Conservation (phyloP, 2,797 vertebrate species). For the Mormyrus proboscirostris region DNA sequence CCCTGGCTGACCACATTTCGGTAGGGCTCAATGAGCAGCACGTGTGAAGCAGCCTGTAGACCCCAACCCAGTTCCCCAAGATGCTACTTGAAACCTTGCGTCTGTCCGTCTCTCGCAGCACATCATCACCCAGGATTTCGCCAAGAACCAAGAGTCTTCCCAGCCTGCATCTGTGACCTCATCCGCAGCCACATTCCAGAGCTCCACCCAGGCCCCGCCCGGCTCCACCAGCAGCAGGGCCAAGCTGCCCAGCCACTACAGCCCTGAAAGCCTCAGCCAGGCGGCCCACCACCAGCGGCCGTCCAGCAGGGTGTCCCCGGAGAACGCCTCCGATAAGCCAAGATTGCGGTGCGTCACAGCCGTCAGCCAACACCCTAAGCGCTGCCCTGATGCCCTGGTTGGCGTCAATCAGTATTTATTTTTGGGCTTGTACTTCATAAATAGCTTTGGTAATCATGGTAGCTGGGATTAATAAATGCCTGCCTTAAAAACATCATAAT, state of each 20-base stretch:
- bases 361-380: not conserved
- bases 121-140: constrained; percentile 98
- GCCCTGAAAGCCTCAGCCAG: constrained; percentile 76
- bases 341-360: constrained; percentile 70
- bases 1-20: constrained; percentile 95
- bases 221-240: constrained; percentile 62
- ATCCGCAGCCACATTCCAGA: constrained; percentile 84
- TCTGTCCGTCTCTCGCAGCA: constrained; percentile 62
- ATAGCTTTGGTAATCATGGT: not conserved
- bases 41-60: not conserved
- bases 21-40: constrained; percentile 55
- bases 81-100: not conserved
- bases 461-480: not conserved
- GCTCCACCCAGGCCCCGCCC: constrained; percentile 57
- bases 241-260: constrained; percentile 82
- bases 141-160: constrained; percentile 80
- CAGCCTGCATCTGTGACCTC: constrained; percentile 67
- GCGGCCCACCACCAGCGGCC: constrained; percentile 75
- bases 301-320: constrained; percentile 82
- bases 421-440: not conserved
- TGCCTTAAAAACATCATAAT: not conserved
- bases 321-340: constrained; percentile 79
- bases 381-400: not conserved
- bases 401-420: not conserved
- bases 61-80: not conserved